Evolutionary conservation across 2,888 invertebrate species (phyloP).

Genomic region (Chrysopilus asiliformis): DNA sequence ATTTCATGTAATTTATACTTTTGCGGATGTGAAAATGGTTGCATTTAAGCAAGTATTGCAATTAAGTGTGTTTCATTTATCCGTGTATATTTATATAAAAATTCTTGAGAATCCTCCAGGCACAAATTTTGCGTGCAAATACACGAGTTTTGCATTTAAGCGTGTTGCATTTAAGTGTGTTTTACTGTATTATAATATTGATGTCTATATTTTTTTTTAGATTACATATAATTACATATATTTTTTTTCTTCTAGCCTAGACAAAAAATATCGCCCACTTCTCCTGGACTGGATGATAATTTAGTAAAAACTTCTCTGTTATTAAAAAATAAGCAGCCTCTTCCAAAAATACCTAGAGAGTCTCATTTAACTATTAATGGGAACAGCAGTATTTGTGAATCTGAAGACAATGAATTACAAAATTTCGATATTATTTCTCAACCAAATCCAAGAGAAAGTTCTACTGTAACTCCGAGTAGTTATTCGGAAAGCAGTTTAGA

Average conservation of each 20-base stretch:
- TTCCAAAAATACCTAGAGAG: conserved; percentile 29
- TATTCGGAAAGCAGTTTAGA: conserved; percentile 34
- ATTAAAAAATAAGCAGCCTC: conserved; percentile 37
- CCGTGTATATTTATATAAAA: too few relatives aligned
- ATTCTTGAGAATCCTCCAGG: too few relatives aligned
- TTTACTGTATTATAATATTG: too few relatives aligned
- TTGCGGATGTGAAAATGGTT: too few relatives aligned
- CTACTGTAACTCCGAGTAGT: conserved; percentile 32
- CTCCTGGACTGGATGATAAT: conserved; percentile 31
- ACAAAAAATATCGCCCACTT: conserved; percentile 32
- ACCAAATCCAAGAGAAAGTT: conserved; percentile 17
- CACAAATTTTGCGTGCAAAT: too few relatives aligned
- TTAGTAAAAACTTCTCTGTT: conserved; percentile 31
- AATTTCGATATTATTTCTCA: conserved; percentile 30
- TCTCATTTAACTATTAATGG: conserved; percentile 14
- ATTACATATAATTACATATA: too few relatives aligned
- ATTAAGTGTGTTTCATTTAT: too few relatives aligned
- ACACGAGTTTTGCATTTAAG: too few relatives aligned
- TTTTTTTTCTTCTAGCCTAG: conserved; percentile 20
- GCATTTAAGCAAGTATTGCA: too few relatives aligned
- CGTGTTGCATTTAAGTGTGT: too few relatives aligned
- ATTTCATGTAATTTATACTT: too few relatives aligned
- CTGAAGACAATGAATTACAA: conserved; percentile 31
- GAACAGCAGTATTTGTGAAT: conserved; percentile 39
- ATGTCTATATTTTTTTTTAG: too few relatives aligned